These are phyloP conservation scores for Sminthurides aquaticus DNA, from an alignment of 2,888 invertebrate genomes.

Conservation along the genomic window DNA sequence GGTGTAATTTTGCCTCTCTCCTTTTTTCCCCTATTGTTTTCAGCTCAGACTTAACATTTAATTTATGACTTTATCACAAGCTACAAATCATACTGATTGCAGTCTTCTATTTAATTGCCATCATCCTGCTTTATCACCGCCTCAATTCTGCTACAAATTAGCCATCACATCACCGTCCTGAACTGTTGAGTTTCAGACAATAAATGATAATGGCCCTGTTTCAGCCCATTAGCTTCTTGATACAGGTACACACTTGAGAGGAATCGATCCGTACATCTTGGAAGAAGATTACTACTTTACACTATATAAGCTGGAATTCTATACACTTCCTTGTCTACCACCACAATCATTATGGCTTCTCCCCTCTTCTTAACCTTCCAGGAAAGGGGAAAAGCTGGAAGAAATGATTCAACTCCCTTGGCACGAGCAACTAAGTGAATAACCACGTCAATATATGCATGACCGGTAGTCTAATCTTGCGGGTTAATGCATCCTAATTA, in stretches of 20 bases:
- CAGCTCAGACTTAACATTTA: constrained; percentile 8
- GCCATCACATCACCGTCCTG: background rate
- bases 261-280: background rate
- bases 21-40: background rate
- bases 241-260: background rate
- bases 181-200: background rate
- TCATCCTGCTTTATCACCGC: background rate
- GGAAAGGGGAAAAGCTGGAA: too few relatives aligned
- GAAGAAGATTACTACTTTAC: background rate
- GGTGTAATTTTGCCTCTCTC: background rate
- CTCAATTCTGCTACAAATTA: background rate
- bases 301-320: background rate
- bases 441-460: too few relatives aligned
- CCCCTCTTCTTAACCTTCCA: too few relatives aligned
- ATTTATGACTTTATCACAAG: constrained; percentile 23
- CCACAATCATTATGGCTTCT: too few relatives aligned
- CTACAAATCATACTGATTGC: background rate
- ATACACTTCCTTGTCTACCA: too few relatives aligned
- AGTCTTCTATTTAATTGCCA: background rate
- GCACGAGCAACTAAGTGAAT: too few relatives aligned
- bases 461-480: too few relatives aligned
- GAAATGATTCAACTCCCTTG: too few relatives aligned
- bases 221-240: background rate
- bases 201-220: background rate
- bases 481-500: too few relatives aligned